These are phyloP conservation scores for Danio kyathit DNA, from an alignment of 2,797 vertebrate genomes.

Conservation along the genomic window DNA sequence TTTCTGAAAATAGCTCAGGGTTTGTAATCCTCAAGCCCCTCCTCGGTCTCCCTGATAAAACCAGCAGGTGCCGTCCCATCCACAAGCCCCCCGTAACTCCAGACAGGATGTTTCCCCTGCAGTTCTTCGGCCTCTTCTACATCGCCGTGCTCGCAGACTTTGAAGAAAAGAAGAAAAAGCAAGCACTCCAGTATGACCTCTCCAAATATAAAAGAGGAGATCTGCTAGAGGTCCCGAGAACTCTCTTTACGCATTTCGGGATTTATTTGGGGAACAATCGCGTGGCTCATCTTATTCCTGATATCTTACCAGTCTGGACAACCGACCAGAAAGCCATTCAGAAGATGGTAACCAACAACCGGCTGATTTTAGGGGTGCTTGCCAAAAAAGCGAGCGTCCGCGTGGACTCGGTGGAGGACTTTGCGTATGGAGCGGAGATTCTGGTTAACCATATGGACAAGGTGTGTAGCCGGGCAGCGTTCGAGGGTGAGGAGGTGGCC, in stretches of 20 bases:
- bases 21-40: conserved; percentile 71
- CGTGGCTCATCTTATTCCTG: conserved; percentile 96
- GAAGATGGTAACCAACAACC: conserved; percentile 90
- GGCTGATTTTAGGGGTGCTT: conserved; percentile 90
- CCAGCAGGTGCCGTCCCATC: conserved; percentile 19
- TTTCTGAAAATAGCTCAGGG: conserved; percentile 61
- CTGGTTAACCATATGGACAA: conserved; percentile 90
- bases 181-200: conserved; percentile 72
- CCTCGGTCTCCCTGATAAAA: conserved; percentile 71
- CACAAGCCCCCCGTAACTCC: conserved; percentile 33
- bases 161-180: conserved; percentile 59
- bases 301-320: conserved; percentile 88
- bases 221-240: conserved; percentile 91
- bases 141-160: conserved; percentile 58
- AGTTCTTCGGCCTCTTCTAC: conserved; percentile 75
- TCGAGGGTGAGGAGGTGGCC: conserved; percentile 88
- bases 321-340: conserved; percentile 76
- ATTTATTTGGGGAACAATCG: conserved; percentile 93
- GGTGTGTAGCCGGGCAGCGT: conserved; percentile 80
- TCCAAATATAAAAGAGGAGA: conserved; percentile 87
- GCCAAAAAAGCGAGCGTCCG: conserved; percentile 88
- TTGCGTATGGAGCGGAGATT: conserved; percentile 90
- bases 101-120: conserved; percentile 74
- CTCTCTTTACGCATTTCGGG: conserved; percentile 95
- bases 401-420: conserved; percentile 91